Conservation (phyloP, 2,888 invertebrate species). For the Mimachlamys varia region DNA sequence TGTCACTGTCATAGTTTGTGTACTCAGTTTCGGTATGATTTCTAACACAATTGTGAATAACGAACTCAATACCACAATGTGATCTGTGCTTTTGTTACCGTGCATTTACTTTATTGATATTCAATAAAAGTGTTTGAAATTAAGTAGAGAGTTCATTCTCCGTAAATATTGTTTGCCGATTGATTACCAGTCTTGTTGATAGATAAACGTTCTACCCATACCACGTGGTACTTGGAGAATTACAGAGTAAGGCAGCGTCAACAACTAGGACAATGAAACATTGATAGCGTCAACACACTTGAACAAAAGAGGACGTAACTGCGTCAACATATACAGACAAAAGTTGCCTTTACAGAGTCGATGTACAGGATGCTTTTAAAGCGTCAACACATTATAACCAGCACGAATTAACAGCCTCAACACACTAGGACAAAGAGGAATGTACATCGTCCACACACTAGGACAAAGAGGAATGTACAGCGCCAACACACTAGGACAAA, state of each 20-base stretch:
- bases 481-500: no score
- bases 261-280: neutral
- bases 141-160: neutral
- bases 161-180: neutral
- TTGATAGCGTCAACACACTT: no score
- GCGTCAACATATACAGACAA: no score
- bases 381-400: no score
- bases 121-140: neutral
- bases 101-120: neutral
- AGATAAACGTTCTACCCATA: neutral
- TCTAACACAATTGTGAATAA: neutral
- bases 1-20: neutral
- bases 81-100: neutral
- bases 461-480: no score
- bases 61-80: neutral
- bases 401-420: no score
- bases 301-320: no score
- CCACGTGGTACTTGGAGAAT: neutral
- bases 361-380: no score
- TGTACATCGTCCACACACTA: no score
- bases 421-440: no score
- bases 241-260: neutral
- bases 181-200: neutral
- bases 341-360: no score
- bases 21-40: neutral